These are phyloP conservation scores for Neocrepidodera transversa DNA, from an alignment of 2,888 invertebrate genomes.

Conservation along the genomic window DNA sequence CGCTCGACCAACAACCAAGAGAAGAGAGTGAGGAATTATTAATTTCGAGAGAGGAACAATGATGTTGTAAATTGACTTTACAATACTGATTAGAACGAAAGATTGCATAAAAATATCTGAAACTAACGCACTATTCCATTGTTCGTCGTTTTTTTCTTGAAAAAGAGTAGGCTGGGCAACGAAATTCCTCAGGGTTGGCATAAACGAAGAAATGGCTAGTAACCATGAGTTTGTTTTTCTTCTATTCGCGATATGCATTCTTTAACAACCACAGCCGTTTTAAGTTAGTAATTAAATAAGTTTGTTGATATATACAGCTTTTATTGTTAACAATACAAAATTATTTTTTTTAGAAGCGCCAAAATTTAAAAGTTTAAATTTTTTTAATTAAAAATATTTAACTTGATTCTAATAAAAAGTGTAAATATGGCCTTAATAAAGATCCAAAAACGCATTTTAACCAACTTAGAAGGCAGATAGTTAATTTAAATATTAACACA, in stretches of 20 bases:
- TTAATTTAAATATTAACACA: too few species aligned
- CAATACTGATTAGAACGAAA: constrained; percentile 43
- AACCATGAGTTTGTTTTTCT: constrained; percentile 14
- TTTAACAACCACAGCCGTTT: neutral
- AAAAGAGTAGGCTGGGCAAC: constrained; percentile 31
- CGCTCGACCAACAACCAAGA: constrained; percentile 13
- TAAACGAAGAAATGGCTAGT: constrained; percentile 24
- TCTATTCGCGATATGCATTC: neutral
- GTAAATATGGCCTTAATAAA: too few species aligned
- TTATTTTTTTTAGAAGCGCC: too few species aligned
- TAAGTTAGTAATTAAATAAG: neutral
- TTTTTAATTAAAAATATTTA: too few species aligned
- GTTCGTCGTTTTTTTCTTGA: constrained; percentile 32
- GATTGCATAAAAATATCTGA: constrained; percentile 42
- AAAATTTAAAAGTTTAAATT: too few species aligned
- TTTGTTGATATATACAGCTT: too few species aligned
- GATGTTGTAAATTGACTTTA: constrained; percentile 41
- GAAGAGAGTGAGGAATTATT: constrained; percentile 38
- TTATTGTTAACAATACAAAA: too few species aligned
- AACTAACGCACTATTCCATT: constrained; percentile 42
- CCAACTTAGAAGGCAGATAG: too few species aligned
- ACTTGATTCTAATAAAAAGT: too few species aligned
- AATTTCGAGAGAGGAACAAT: constrained; percentile 41
- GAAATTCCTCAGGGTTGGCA: constrained; percentile 37
- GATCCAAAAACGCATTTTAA: too few species aligned